Evolutionary conservation across 2,113 vertebrate genomes (phyloP), one percentile per base, ranked within the genome.

Genomic region (Menidia beryllina): DNA sequence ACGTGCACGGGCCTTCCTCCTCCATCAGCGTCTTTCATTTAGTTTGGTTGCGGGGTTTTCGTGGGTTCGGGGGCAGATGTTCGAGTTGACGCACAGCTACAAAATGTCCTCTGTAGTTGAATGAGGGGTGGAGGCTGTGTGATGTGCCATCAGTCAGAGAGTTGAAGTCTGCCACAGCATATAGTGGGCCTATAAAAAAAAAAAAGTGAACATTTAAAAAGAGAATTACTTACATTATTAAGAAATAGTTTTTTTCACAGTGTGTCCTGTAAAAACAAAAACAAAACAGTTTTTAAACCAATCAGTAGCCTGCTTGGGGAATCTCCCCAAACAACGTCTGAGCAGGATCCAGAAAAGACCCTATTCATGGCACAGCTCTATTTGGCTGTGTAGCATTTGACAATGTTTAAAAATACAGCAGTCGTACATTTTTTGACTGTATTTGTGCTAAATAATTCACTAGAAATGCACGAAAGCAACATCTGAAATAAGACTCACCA

Each of bases 1-100:
- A 69, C 66, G 76, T 72, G 66, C 45, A 23, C 23, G 55, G 2
- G 70, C 48, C 77, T 68, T 87, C 83, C 69, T 88, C 82, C 79
- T 89, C 91, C 91, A 92, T 92, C 38, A 68, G 79, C 54, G 7
- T 26, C 64, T 21, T 55, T 74, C 49, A 30, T 59, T 68, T 54
- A 55, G 52, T 25, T 53, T 47, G 1, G 63, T 50, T 43, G 50
- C 23, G 39, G 20, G n/a, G 19, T 38, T 38, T 26, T 45, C n/a
- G 30, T 51, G 13, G 15, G 48, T 57, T 77, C 30, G 21, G 60
- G 15, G 72, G 41, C n/a, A 63, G 47, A 39, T 15, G 38, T 9
- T 74, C 34, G 17, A 52, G 51, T 27, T 77, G 66, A 67, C 27
- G 45, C 17, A 25, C 39, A 25, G 23, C 41, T 81, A 75, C 45